These are phyloP conservation scores for Plebejus anna DNA, from an alignment of 2,888 invertebrate species.

Conservation along the genomic window DNA sequence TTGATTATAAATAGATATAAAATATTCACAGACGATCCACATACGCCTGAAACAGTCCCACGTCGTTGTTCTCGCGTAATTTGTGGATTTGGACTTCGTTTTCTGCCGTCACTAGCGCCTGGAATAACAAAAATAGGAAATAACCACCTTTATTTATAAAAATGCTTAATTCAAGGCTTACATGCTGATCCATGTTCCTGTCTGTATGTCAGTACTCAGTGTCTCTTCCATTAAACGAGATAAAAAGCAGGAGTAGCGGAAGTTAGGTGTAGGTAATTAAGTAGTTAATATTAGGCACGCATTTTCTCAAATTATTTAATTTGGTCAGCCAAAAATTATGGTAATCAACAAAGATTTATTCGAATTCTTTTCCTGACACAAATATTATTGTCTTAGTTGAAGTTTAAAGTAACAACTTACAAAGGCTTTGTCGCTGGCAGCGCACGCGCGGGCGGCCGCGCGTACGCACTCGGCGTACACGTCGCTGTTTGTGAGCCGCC, in stretches of 20 bases:
- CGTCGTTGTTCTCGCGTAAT: background rate
- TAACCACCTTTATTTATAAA: background rate
- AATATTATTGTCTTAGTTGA: too few species aligned
- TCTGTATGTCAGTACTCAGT: background rate
- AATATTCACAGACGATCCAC: slow-evolving; percentile 1
- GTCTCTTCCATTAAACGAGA: background rate
- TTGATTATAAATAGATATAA: background rate
- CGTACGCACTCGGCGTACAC: slow-evolving; percentile 47
- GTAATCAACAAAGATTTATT: too few species aligned
- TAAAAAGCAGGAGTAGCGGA: background rate
- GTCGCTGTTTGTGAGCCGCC: slow-evolving; percentile 62
- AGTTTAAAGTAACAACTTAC: slow-evolving; percentile 42
- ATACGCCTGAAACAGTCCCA: background rate
- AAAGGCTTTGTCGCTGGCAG: slow-evolving; percentile 43
- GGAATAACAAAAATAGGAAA: background rate
- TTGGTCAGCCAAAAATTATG: too few species aligned
- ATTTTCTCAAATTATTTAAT: background rate
- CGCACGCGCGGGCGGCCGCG: slow-evolving; percentile 40
- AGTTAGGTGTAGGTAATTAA: background rate
- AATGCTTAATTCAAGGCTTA: background rate
- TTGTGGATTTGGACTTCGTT: slow-evolving; percentile 23
- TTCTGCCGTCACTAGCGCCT: background rate
- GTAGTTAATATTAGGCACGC: background rate
- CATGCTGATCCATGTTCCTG: background rate
- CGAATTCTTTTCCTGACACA: too few species aligned